Evolutionary conservation across 2,888 invertebrate species (phyloP).

Genomic region (Thelaira solivaga): DNA sequence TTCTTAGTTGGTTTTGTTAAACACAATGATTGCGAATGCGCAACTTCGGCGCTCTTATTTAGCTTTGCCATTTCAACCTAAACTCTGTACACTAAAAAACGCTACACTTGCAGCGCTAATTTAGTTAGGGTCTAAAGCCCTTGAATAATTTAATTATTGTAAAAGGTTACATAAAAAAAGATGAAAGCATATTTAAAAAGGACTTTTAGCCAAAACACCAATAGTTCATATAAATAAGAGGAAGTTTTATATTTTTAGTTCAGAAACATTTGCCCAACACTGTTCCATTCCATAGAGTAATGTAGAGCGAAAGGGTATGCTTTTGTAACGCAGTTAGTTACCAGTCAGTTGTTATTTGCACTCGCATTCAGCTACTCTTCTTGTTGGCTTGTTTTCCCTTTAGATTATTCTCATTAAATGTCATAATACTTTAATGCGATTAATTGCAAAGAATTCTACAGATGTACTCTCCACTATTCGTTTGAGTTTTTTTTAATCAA

Average conservation of each 20-base stretch:
- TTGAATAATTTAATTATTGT: too few relatives aligned
- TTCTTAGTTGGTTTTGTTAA: too few relatives aligned
- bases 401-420: constrained; percentile 67
- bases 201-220: too few relatives aligned
- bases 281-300: neutral
- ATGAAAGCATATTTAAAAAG: too few relatives aligned
- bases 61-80: too few relatives aligned
- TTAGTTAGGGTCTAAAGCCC: too few relatives aligned
- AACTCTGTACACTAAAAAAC: too few relatives aligned
- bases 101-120: too few relatives aligned
- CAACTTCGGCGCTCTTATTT: too few relatives aligned
- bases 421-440: constrained; percentile 64
- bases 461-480: neutral
- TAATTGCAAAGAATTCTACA: constrained; percentile 49
- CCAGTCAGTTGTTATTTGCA: constrained; percentile 65
- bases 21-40: too few relatives aligned
- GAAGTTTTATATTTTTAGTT: neutral
- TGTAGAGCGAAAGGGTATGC: neutral
- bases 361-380: neutral
- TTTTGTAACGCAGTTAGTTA: constrained; percentile 67
- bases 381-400: constrained; percentile 31
- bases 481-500: constrained; percentile 12
- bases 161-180: too few relatives aligned
- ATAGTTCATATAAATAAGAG: too few relatives aligned
- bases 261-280: neutral